Base-by-base conservation (phyloP, 2,888 invertebrate genomes). In the Ornithoptera alexandrae region DNA sequence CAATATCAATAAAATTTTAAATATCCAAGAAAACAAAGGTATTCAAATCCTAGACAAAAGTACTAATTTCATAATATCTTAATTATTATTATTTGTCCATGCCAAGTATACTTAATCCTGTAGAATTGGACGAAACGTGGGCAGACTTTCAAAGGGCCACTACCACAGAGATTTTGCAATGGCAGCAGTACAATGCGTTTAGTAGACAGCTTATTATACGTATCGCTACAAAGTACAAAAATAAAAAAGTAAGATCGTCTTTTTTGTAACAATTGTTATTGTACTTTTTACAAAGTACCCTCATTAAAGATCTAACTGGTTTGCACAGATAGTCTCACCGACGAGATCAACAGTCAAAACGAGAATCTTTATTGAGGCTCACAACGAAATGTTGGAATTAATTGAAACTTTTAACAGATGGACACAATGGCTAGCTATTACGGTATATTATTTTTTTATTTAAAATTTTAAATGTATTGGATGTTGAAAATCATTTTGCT, bases 111-210 rank as follows among this genome's bases (percentile, higher is more conserved):
- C 50, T 50, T 50, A 17, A 50, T 18, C 50, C 17, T 74, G 80
- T 71, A 1, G 78, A 77, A 66, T 70, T 72, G 15, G 77, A 81
- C 24, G 82, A 83, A 56, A 78, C 77, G 7, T 92, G 90, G 92
- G 20, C 70, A 17, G 72, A 71, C 10, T 89, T 85, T 70, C 83
- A 84, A 71, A 83, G 83, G 67, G 84, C 83, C 75, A 77, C 87
- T 22, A 73, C 80, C 2, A 83, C 82, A 2, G 92, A 92, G 75
- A 84, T 86, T 1, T 71, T 89, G 15, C 90, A 92, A 72, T 92
- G 92, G 92, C 84, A 86, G 36, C 90, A 92, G 67, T 92, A 92
- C 73, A 87, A 88, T 65, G 79, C 79, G 59, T 92, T 91, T 72
- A 90, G 88, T 69, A 81, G 82, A 7, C 86, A 87, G 70, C 80